phyloP scores from a whole-genome alignment of 2,113 vertebrate species.

The Stegastes partitus region DNA sequence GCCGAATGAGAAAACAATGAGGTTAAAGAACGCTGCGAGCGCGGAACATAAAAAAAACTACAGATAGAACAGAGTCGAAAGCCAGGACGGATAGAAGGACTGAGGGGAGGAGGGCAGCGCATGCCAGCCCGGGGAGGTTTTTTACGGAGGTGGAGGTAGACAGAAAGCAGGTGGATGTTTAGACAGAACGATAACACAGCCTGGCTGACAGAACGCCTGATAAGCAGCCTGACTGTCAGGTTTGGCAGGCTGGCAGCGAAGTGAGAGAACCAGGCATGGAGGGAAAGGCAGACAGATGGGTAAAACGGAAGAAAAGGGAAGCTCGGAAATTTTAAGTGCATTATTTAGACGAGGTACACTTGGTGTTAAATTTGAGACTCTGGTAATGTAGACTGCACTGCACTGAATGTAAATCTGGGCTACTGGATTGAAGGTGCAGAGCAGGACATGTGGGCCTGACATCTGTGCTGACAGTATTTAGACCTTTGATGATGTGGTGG shows the following conservation, averaged over 20 bases:
- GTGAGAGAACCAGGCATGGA: conserved; percentile 16
- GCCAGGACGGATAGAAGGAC: conserved; percentile 25
- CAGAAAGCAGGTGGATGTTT: conserved; percentile 79
- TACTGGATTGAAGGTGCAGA: conserved; percentile 31
- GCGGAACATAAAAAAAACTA: conserved; percentile 8
- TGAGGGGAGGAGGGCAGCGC: conserved; percentile 24
- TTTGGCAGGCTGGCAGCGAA: conserved; percentile 67
- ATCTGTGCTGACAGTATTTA: conserved; percentile 31
- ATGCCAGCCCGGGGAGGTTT: conserved; percentile 39
- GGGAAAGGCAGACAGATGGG: conserved; percentile 35
- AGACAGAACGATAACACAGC: conserved; percentile 70
- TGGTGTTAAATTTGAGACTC: conserved; percentile 43
- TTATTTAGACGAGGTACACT: conserved; percentile 44
- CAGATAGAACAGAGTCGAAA: conserved; percentile 28
- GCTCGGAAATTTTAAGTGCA: conserved; percentile 39
- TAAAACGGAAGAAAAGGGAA: conserved; percentile 47
- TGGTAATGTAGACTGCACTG: conserved; percentile 17
- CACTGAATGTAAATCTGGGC: conserved; percentile 50
- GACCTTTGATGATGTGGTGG: background rate
- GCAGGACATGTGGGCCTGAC: conserved; percentile 25
- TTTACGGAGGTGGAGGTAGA: conserved; percentile 73
- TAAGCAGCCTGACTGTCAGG: conserved; percentile 78
- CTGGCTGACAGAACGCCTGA: conserved; percentile 74
- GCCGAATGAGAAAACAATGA: conserved; percentile 34
- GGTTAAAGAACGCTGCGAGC: conserved; percentile 30